Base-by-base conservation (phyloP, 2,113 vertebrate genomes). In the Gymnobelideus leadbeateri region DNA sequence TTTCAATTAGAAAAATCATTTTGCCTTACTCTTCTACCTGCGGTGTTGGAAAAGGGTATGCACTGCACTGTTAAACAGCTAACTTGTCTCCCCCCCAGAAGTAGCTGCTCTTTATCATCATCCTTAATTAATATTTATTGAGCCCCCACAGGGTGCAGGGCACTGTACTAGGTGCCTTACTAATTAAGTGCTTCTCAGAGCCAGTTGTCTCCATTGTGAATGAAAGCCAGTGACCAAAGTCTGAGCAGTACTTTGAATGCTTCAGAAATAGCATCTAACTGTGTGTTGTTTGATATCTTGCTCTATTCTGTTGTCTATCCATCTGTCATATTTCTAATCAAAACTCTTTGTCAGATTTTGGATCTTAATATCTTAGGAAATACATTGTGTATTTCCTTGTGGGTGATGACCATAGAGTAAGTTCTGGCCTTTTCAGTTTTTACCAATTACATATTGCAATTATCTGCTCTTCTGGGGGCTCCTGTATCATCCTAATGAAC, bases 1-100 rank as follows among this genome's bases (percentile, higher is more conserved):
- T 97, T 98, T 98, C 96, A 95, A 97, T 98, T 96, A 97, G 95
- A 94, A 96, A 96, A 96, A 96, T 91, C 91, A 0, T 96, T 97
- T 95, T 93, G 54, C 96, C 90, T 89, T 57, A 8, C 43, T 91
- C 92, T n/a, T n/a, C 96, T 91, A 47, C 96, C 96, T 91, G 96
- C 49, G 91, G 96, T 92, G 94, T 4, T 90, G 16, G 28, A 51
- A 43, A 77, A 90, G 90, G 93, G 57, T 91, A 51, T 94, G 51
- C 50, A 92, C 90, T 10, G 6, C 46, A 23, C 53, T 19, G 50
- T n/a, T 93, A 47, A 91, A 51, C 91, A 7, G 89, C 93, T 92
- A 37, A 57, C 92, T 25, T 90, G 55, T 43, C 92, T 96, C 95
- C 54, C 37, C 61, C 61, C 93, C 50, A 2, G 51, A 97, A 96